A percentile compares a stretch with the other conserved stretches of the same genome.
phyloP scores from a whole-genome alignment of 2,797 vertebrate genomes.

The Danio tinwini region DNA sequence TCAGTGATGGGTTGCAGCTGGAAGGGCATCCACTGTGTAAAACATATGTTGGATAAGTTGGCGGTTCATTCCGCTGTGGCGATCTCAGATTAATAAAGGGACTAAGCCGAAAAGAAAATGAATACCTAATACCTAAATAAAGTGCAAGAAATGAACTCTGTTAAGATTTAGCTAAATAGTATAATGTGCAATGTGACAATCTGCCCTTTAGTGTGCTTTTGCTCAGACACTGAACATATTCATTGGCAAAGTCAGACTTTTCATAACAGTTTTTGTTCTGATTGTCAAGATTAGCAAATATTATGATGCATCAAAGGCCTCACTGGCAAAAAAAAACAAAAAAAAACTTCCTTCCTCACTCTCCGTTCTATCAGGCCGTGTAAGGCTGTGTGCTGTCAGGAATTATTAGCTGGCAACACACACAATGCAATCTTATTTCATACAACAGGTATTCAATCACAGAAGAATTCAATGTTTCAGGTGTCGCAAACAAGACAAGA shows the following conservation, averaged over 20 bases:
- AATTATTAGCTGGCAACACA: constrained; percentile 79
- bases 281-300: constrained; percentile 70
- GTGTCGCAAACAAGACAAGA: constrained; percentile 73
- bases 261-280: neutral
- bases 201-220: neutral
- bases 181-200: neutral
- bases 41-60: too few species aligned
- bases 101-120: too few species aligned
- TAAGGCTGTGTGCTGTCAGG: constrained; percentile 74
- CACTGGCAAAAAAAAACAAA: constrained; percentile 69
- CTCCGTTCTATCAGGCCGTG: constrained; percentile 70
- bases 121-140: too few species aligned
- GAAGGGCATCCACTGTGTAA: too few species aligned
- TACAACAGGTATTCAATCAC: constrained; percentile 74
- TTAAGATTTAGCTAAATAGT: neutral
- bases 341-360: constrained; percentile 63
- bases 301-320: constrained; percentile 67
- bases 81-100: too few species aligned
- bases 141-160: too few species aligned
- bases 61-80: too few species aligned
- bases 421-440: constrained; percentile 79
- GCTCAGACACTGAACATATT: neutral
- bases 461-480: constrained; percentile 69
- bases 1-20: too few species aligned
- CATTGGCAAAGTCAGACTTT: neutral